These are phyloP conservation scores for Dioctria linearis DNA, from an alignment of 2,888 invertebrate species.

Conservation along the genomic window DNA sequence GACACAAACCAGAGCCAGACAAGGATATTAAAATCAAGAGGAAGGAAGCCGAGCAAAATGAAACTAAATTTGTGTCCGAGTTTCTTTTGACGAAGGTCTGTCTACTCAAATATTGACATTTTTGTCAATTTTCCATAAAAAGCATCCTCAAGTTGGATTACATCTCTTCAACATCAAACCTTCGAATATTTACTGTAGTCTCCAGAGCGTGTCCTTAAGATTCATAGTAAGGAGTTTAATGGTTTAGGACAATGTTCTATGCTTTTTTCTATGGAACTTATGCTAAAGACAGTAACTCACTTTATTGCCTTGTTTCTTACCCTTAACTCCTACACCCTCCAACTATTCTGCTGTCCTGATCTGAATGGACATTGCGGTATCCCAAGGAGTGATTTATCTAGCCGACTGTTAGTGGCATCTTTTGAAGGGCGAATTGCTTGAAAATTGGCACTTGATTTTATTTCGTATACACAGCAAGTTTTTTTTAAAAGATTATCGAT, in stretches of 20 bases:
- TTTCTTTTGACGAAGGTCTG: constrained; percentile 33
- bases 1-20: not conserved
- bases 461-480: constrained; percentile 33
- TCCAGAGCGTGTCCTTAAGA: too few relatives aligned
- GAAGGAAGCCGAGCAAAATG: constrained; percentile 24
- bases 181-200: too few relatives aligned
- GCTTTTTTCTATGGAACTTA: too few relatives aligned
- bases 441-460: constrained; percentile 41
- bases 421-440: constrained; percentile 31
- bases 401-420: constrained; percentile 33
- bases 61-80: constrained; percentile 40
- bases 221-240: too few relatives aligned
- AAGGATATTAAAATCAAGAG: constrained; percentile 6
- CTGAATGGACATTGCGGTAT: constrained; percentile 14
- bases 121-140: constrained; percentile 9
- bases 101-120: constrained; percentile 40
- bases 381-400: constrained; percentile 38
- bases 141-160: too few relatives aligned
- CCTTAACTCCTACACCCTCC: too few relatives aligned
- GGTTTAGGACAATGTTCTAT: too few relatives aligned
- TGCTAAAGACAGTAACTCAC: too few relatives aligned
- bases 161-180: too few relatives aligned
- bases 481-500: not conserved
- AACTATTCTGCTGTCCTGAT: too few relatives aligned
- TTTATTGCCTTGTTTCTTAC: too few relatives aligned